phyloP scores from a whole-genome alignment of 2,797 vertebrate species.

The Tolypeutes matacus region DNA sequence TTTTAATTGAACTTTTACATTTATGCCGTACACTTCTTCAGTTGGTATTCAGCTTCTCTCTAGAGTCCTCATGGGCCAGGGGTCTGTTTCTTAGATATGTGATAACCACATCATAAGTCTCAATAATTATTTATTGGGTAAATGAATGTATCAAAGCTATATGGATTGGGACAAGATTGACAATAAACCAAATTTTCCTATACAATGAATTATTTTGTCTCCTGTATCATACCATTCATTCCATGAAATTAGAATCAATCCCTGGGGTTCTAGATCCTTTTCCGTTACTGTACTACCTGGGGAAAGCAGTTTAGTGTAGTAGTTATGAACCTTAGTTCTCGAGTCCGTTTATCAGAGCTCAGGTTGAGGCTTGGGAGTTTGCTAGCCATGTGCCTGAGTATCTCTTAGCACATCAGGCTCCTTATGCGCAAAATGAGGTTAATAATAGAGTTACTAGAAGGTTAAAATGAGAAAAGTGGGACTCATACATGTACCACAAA shows the following conservation, averaged over 20 bases:
- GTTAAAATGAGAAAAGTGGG: constrained; percentile 11
- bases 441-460: not conserved
- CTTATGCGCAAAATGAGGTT: not conserved
- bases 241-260: not conserved
- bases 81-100: not conserved
- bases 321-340: not conserved
- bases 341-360: not conserved
- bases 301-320: not conserved
- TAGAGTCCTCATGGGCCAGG: not conserved
- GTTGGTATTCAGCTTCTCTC: not conserved
- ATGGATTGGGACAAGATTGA: not conserved
- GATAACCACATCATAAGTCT: not conserved
- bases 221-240: not conserved
- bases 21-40: not conserved
- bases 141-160: not conserved
- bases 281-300: not conserved
- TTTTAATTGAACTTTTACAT: not conserved
- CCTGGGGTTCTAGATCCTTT: not conserved
- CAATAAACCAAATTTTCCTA: not conserved
- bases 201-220: not conserved
- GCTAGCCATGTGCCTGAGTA: not conserved
- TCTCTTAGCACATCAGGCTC: not conserved
- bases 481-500: not conserved
- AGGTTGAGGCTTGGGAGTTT: not conserved
- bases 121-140: not conserved